Base-by-base conservation (phyloP, 2,113 vertebrate genomes). In the Tupaia tana region DNA sequence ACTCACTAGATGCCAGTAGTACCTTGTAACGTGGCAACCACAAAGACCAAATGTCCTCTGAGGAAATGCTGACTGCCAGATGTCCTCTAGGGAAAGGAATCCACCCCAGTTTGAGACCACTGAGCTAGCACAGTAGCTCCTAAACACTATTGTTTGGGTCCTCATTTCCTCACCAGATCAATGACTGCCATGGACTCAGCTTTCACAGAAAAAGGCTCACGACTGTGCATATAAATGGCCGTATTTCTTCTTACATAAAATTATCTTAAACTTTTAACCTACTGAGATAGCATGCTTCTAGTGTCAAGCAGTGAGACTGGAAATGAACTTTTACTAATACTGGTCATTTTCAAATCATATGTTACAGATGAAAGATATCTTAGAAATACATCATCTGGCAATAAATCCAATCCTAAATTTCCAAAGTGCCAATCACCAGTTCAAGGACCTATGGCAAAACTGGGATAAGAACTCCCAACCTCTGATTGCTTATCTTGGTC, bases 321-420 rank as follows among this genome's bases (percentile, higher is more conserved):
- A 16, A 58, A 54, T n/a, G 20, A 12, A 75, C 16, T 10, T 95
- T 74, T 67, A 43, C 27, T 84, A 58, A 93, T 9, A 8, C 16
- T 88, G n/a, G 14, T 84, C 56, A 94, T 88, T 94, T 86, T 95
- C 73, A 97, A 90, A 83, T 90, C 52, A 69, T 56, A 31, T 59
- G 43, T 20, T 27, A 95, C 5, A 87, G 31, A 4, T 90, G 10
- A 94, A 85, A 94, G 70, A 73, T 54, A 93, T 2, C 27, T 27
- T 67, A 54, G 24, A 95, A 86, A 43, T 52, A 80, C 90, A 66
- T 71, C 31, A 78, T 14, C 52, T 71, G 63, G 24, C 73, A 69
- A 67, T 31, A 8, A 86, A 82, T 59, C 14, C 15, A 86, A 94
- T 24, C 14, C 79, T 94, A 67, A 66, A 71, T 90, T 93, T 91